A percentile compares a stretch with the other conserved stretches of the same genome.
These are phyloP conservation scores for Drosophila punjabiensis DNA, from an alignment of 1,140 invertebrate species.

Conservation along the genomic window DNA sequence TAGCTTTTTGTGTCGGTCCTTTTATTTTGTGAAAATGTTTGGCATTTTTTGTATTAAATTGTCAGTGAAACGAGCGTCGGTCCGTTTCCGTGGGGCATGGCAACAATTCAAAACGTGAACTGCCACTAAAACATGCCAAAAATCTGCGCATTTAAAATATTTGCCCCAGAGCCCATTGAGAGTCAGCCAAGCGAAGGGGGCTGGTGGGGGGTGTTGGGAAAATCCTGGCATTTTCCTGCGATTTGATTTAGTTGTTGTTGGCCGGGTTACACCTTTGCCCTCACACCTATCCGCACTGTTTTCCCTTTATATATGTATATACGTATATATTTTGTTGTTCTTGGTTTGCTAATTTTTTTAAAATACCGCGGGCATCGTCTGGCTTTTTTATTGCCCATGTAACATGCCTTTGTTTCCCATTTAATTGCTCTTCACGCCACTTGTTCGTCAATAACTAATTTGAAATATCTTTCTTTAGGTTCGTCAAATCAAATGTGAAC, in stretches of 20 bases:
- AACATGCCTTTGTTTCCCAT: conserved; percentile 43
- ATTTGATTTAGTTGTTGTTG: conserved; percentile 82
- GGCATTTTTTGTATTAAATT: conserved; percentile 82
- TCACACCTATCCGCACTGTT: conserved; percentile 30
- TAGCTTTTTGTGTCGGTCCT: conserved; percentile 34
- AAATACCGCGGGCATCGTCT: conserved; percentile 37
- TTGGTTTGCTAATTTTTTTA: conserved; percentile 29
- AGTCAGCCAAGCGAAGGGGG: conserved; percentile 62
- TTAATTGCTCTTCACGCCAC: conserved; percentile 49
- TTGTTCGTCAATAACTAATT: conserved; percentile 64
- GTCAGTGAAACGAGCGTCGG: conserved; percentile 74
- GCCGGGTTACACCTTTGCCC: conserved; percentile 26
- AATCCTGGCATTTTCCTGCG: conserved; percentile 71
- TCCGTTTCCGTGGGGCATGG: conserved; percentile 46
- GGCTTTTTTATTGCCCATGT: conserved; percentile 38
- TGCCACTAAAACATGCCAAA: conserved; percentile 83
- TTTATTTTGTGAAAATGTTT: conserved; percentile 68
- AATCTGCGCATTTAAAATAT: conserved; percentile 83
- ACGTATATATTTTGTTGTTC: conserved; percentile 4
- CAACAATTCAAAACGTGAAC: conserved; percentile 83
- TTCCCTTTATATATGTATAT: neutral
- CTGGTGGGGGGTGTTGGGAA: neutral
- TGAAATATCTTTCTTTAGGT: conserved; percentile 58
- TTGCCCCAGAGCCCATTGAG: conserved; percentile 81
- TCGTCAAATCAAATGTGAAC: conserved; percentile 43